Evolutionary conservation across 2,888 invertebrate genomes (phyloP), one percentile per base, ranked within the genome.

Genomic region (Scaptomyza cyrtandrae): DNA sequence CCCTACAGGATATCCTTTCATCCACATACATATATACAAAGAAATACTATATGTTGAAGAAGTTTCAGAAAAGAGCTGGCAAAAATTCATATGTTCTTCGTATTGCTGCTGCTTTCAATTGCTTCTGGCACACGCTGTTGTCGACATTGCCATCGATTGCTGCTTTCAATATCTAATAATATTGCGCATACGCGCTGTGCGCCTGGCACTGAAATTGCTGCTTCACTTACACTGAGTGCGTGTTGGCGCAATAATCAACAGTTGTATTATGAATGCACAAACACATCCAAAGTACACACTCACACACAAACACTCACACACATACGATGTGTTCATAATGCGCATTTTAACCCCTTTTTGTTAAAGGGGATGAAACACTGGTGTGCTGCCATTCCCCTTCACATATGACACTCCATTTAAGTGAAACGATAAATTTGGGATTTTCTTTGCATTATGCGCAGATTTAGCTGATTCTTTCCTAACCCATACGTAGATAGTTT

Each of bases 161-260:
- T 78, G 88, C 79, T 83, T 88, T 88, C 82, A 83, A 88, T 83
- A 88, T 88, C 79, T 82, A 79, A 84, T 84, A 86, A 77, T 79
- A 86, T 88, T 86, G 88, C 86, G 77, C 80, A 88, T 84, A 88
- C 83, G 80, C 83, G 63, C 71, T 73, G 80, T 74, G 57, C 52
- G 80, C 70, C 59, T 55, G 53, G 29, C 70, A 53, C 50, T 41
- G 31, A 65, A 69, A 52, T 43, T 67, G 50, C 63, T 71, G 70
- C 71, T 76, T 69, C 80, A 75, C 73, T 85, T 87, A 74, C 71
- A 67, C 64, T 71, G 86, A 86, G 86, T 86, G 88, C 83, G 78
- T 80, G 84, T 88, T 85, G 88, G 88, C 83, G 83, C 86, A 86
- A 86, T 85, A 85, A 85, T 88, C 88, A 88, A 85, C 84, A 85